phyloP scores from a whole-genome alignment of 2,888 invertebrate genomes.

The Spilosoma lubricipeda region DNA sequence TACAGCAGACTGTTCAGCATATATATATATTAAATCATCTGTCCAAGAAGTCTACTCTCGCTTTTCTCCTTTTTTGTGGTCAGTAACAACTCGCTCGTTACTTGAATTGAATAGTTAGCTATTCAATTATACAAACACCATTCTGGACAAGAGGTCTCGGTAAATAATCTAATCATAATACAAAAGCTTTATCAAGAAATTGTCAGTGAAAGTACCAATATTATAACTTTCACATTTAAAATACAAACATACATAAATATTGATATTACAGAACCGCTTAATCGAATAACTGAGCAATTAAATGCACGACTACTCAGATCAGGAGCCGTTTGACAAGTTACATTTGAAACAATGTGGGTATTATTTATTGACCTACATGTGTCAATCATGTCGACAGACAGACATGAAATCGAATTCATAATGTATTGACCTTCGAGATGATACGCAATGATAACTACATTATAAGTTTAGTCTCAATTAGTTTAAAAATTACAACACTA shows the following conservation, averaged over 20 bases:
- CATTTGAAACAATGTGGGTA: constrained; percentile 62
- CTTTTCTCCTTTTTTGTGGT: too few relatives aligned
- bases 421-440: constrained; percentile 64
- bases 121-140: too few relatives aligned
- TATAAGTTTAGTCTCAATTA: constrained; percentile 31
- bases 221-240: constrained; percentile 10
- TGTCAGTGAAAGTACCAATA: not conserved
- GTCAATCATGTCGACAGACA: constrained; percentile 61
- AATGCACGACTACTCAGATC: constrained; percentile 47
- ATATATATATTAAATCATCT: too few relatives aligned
- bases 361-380: constrained; percentile 63
- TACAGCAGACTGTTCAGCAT: too few relatives aligned
- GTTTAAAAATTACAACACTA: constrained; percentile 21
- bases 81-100: too few relatives aligned
- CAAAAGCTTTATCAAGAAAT: not conserved
- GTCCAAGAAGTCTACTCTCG: too few relatives aligned
- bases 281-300: constrained; percentile 24
- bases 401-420: constrained; percentile 51
- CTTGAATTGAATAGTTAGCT: too few relatives aligned
- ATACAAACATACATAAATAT: constrained; percentile 9
- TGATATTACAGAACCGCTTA: constrained; percentile 1
- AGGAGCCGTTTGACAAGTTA: constrained; percentile 55
- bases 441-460: constrained; percentile 60
- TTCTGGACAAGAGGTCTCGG: not conserved
- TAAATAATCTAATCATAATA: not conserved